Conservation (phyloP, 30 jellyfish, hydroid and myxozoan genomes). For the Chrysaora quinquecirrha region DNA sequence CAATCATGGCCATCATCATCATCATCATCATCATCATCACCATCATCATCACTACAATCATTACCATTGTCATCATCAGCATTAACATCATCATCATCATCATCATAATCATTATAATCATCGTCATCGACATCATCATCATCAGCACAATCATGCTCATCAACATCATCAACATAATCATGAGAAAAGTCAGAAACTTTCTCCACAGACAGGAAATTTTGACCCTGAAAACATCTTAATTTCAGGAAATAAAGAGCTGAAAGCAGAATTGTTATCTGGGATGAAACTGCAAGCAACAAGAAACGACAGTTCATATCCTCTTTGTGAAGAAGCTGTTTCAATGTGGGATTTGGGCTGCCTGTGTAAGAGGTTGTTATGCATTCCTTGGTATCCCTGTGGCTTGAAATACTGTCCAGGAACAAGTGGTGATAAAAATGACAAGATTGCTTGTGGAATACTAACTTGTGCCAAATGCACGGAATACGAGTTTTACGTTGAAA, state of each 20-base stretch:
- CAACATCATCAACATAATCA: too few species aligned
- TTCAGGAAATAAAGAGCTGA: neutral
- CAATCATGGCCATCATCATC: too few species aligned
- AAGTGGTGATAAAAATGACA: neutral
- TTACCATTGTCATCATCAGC: too few species aligned
- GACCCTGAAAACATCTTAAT: too few species aligned
- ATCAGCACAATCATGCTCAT: too few species aligned
- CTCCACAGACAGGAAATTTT: too few species aligned
- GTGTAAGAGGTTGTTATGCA: slow-evolving; percentile 38
- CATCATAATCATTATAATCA: too few species aligned
- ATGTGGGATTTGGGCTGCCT: slow-evolving; percentile 73
- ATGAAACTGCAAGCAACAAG: slow-evolving; percentile 33
- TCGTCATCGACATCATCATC: too few species aligned
- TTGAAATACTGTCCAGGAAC: slow-evolving; percentile 15
- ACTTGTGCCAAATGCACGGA: slow-evolving; percentile 40
- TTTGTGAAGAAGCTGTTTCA: slow-evolving; percentile 60
- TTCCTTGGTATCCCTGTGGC: slow-evolving; percentile 52
- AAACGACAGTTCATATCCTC: slow-evolving; percentile 41
- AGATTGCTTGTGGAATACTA: slow-evolving; percentile 13
- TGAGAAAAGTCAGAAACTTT: too few species aligned
- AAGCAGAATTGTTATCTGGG: neutral
- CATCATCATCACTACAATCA: too few species aligned
- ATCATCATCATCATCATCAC: too few species aligned
- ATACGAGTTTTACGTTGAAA: slow-evolving; percentile 46
- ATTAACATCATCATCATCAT: too few species aligned